Percentiles rank a stretch among this genome's conserved stretches.
phyloP scores from a whole-genome alignment of 2,797 vertebrate species.

The Micrastur ruficollis region DNA sequence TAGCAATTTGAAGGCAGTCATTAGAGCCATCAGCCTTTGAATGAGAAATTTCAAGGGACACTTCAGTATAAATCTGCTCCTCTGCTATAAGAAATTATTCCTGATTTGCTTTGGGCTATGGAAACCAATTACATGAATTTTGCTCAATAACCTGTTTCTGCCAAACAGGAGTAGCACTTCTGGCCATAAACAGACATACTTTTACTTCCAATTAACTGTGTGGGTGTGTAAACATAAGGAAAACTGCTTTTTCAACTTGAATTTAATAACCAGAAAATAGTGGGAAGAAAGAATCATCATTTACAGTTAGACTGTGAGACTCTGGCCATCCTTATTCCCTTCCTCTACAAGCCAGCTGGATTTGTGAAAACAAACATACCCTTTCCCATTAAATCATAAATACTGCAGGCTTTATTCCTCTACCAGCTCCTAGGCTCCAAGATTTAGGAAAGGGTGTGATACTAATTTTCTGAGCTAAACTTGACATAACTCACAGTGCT shows the following conservation, averaged over 20 bases:
- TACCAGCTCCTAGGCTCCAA: not conserved
- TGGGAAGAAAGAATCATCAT: not conserved
- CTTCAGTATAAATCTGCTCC: constrained; percentile 34
- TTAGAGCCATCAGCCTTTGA: constrained; percentile 43
- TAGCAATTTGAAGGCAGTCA: constrained; percentile 32
- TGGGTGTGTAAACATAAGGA: not conserved
- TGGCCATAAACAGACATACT: not conserved
- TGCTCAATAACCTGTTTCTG: constrained; percentile 48
- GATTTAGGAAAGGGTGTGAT: not conserved
- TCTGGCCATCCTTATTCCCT: not conserved
- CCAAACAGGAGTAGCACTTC: not conserved
- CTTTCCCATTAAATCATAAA: not conserved
- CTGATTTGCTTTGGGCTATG: constrained; percentile 42
- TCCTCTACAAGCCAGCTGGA: not conserved
- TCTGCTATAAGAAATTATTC: constrained; percentile 27
- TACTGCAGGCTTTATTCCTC: not conserved
- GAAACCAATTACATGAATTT: constrained; percentile 66
- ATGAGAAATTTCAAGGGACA: constrained; percentile 59
- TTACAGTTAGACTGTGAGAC: not conserved
- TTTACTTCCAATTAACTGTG: constrained; percentile 2
- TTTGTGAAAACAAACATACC: not conserved
- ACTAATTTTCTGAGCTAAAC: not conserved
- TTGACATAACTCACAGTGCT: not conserved
- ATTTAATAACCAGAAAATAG: not conserved
- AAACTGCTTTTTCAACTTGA: not conserved